These are phyloP conservation scores for Sebastes wilsoni DNA, from an alignment of 2,797 vertebrate genomes.

Conservation along the genomic window DNA sequence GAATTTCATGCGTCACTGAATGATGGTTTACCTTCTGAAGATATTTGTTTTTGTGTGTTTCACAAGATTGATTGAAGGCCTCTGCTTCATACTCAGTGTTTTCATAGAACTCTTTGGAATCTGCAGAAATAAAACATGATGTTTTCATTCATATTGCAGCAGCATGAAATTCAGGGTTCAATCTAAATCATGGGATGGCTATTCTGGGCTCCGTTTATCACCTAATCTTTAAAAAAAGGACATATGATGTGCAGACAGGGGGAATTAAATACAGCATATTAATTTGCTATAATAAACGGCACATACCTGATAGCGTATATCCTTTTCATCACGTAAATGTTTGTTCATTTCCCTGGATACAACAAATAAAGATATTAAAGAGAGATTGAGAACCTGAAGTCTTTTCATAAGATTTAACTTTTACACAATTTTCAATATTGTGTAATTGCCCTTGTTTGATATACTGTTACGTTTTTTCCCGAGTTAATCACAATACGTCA, in stretches of 20 bases:
- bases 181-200: not conserved
- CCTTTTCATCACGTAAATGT: constrained; percentile 90
- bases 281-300: not conserved
- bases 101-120: constrained; percentile 77
- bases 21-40: constrained; percentile 80
- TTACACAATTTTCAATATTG: not conserved
- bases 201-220: not conserved
- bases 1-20: not conserved
- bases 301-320: constrained; percentile 88
- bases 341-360: constrained; percentile 93
- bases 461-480: not conserved
- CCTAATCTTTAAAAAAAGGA: not conserved
- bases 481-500: not conserved
- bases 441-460: not conserved
- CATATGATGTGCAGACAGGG: not conserved
- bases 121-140: constrained; percentile 72
- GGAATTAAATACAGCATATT: not conserved
- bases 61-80: constrained; percentile 73
- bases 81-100: constrained; percentile 75
- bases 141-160: not conserved
- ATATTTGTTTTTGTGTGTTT: constrained; percentile 78
- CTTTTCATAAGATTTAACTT: not conserved
- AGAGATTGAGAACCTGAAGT: not conserved
- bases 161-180: not conserved
- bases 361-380: not conserved